Percentiles rank a stretch among this genome's conserved stretches.
Conservation (phyloP, 2,888 invertebrate species). For the Heliconius aoede region DNA sequence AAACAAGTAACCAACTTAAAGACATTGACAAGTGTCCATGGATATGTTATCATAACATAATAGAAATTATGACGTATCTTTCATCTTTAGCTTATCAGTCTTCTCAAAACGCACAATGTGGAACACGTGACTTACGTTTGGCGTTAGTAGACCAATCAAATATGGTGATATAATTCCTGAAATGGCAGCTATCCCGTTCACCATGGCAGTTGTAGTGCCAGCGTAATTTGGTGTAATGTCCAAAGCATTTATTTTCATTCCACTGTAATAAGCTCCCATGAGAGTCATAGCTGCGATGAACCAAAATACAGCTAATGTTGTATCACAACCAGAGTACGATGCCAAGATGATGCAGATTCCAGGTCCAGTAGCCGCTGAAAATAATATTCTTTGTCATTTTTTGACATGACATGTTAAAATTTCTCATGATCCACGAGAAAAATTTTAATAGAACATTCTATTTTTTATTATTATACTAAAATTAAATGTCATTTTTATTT, state of each 20-base stretch:
- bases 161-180: slow-evolving; percentile 86
- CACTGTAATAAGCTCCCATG: slow-evolving; percentile 89
- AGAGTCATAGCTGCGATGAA: slow-evolving; percentile 86
- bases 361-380: slow-evolving; percentile 86
- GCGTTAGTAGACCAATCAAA: slow-evolving; percentile 84
- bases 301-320: slow-evolving; percentile 81
- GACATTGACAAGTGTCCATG: neutral
- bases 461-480: neutral
- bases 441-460: neutral
- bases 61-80: neutral
- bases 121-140: slow-evolving; percentile 76
- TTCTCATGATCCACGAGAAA: neutral
- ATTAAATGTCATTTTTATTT: slow-evolving; percentile 42
- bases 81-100: neutral
- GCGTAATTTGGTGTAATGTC: slow-evolving; percentile 86
- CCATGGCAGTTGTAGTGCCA: slow-evolving; percentile 86
- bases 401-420: neutral
- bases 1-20: neutral
- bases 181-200: slow-evolving; percentile 86
- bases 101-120: neutral
- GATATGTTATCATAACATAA: neutral
- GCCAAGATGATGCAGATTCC: slow-evolving; percentile 87
- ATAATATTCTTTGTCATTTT: neutral
- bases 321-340: slow-evolving; percentile 86
- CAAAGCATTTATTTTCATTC: slow-evolving; percentile 86